Evolutionary conservation across 2,888 invertebrate genomes (phyloP), one percentile per base, ranked within the genome.

Genomic region (Venusia cambrica): DNA sequence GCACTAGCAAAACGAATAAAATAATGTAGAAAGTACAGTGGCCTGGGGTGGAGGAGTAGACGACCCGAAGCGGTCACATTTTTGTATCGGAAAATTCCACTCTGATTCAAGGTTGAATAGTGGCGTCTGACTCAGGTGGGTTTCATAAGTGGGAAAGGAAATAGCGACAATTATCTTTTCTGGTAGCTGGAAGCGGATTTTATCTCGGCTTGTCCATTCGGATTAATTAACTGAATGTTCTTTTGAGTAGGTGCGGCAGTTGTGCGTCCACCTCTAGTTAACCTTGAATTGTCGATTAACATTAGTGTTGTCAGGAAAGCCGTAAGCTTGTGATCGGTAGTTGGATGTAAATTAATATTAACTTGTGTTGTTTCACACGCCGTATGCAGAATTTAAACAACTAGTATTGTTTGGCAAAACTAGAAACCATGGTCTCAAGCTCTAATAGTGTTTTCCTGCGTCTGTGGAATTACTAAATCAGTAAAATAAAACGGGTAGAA

Each of bases 231-330:
- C 60, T 67, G 66, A 67, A 72, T 72, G 63, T 68, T 69, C 65
- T 72, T 74, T 68, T 61, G 61, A 73, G 67, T 67, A 65, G 56
- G 9, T 20, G 3, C n/a, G 63, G 53, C 56, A 63, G 61, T 66
- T 59, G 61, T 51, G 64, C 79, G 65, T 78, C 77, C 57, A 81
- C 78, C 80, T 73, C 72, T 56, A 45, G 60, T 62, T 76, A 77
- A 70, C 81, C 80, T 84, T 84, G 83, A 73, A 68, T 72, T 78
- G 78, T 78, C 79, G 81, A 81, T 74, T 79, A 75, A 73, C 80
- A 76, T 72, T 66, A n/a, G n/a, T n/a, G n/a, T n/a, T n/a, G n/a
- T n/a, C n/a, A n/a, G n/a, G n/a, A n/a, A n/a, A n/a, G n/a, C n/a
- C n/a, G n/a, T n/a, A n/a, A n/a, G n/a, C n/a, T n/a, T n/a, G n/a